A percentile compares a stretch with the other conserved stretches of the same genome.
Evolutionary conservation across 1,140 invertebrate genomes (phyloP).

Genomic region (Meloidogyne hapla): DNA sequence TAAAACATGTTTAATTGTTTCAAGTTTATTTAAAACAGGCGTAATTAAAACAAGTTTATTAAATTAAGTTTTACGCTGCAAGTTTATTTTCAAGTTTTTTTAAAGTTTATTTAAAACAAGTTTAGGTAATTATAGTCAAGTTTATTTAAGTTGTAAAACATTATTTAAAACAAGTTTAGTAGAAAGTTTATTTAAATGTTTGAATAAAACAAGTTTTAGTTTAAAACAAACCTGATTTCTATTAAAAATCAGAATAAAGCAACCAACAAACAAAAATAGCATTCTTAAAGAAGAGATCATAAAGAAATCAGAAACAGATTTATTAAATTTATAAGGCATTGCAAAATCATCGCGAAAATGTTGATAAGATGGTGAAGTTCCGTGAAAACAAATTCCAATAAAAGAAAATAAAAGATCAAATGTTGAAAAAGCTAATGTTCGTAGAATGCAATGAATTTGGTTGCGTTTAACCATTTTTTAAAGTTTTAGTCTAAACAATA

Average conservation of each 20-base stretch:
- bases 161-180: too few relatives aligned
- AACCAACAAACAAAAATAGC: constrained; percentile 28
- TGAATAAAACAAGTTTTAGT: background rate
- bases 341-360: constrained; percentile 38
- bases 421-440: constrained; percentile 15
- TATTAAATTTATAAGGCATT: constrained; percentile 26
- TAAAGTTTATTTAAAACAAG: background rate
- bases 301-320: constrained; percentile 41
- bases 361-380: constrained; percentile 2
- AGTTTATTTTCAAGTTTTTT: background rate
- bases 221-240: constrained; percentile 8
- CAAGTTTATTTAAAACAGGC: background rate
- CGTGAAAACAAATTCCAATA: constrained; percentile 31
- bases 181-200: too few relatives aligned
- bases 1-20: background rate
- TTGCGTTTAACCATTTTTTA: constrained; percentile 21
- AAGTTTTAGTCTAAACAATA: too few relatives aligned
- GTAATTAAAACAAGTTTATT: background rate
- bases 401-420: constrained; percentile 25
- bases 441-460: constrained; percentile 8
- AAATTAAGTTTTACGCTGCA: background rate
- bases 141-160: too few relatives aligned
- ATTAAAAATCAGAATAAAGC: constrained; percentile 25
- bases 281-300: constrained; percentile 30
- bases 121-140: too few relatives aligned